These are phyloP conservation scores for Osedax frankpressi DNA, from an alignment of 2,888 invertebrate species.

Conservation along the genomic window DNA sequence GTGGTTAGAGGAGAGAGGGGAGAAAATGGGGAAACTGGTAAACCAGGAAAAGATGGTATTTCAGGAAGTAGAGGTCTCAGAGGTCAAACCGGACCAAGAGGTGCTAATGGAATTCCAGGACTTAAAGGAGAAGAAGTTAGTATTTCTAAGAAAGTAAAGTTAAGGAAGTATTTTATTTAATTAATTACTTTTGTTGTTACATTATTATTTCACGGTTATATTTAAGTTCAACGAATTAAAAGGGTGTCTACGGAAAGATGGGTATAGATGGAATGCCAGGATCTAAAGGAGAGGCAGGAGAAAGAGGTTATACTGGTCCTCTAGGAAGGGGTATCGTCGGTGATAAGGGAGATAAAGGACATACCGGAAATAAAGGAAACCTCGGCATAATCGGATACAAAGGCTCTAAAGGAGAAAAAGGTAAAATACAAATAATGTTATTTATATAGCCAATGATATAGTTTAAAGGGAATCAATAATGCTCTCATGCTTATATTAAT, in stretches of 20 bases:
- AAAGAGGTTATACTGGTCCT: not conserved
- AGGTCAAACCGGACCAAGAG: conserved; percentile 2
- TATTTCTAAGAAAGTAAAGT: not conserved
- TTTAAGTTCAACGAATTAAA: no score
- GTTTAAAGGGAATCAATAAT: no score
- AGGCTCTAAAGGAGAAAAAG: not conserved
- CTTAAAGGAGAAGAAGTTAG: conserved; percentile 1
- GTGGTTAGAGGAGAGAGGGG: not conserved
- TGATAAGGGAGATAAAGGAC: not conserved
- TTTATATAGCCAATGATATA: no score
- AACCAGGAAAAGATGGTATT: not conserved
- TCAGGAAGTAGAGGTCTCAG: conserved; percentile 10
- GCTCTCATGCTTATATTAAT: no score
- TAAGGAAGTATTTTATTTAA: no score
- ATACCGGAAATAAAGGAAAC: not conserved
- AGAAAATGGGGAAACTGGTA: not conserved
- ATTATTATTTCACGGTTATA: no score
- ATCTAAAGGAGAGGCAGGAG: not conserved
- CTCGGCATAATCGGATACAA: not conserved
- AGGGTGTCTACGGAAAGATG: not conserved
- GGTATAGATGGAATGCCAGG: not conserved
- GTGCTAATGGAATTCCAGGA: not conserved
- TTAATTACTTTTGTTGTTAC: no score
- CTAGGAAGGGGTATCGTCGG: not conserved
- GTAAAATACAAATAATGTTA: no score